A percentile compares a stretch with the other conserved stretches of the same genome.
Conservation (phyloP, 2,113 vertebrate species). For the Triplophysa siluroides region DNA sequence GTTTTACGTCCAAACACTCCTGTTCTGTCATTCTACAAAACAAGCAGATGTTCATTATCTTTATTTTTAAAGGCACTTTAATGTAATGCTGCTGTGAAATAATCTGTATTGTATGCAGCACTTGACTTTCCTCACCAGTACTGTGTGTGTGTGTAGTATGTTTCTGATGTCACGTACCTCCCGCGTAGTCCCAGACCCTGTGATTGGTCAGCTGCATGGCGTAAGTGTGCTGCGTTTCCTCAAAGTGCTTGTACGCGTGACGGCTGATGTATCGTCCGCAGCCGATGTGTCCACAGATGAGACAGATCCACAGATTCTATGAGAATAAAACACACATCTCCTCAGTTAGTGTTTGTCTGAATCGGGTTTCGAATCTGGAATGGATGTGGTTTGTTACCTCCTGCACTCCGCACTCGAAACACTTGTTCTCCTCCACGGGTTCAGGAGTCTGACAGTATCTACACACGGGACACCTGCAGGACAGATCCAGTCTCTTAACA, state of each 20-base stretch:
- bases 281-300: slow-evolving; percentile 97
- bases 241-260: slow-evolving; percentile 97
- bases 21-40: no score
- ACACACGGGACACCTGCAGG: slow-evolving; percentile 92
- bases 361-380: background rate
- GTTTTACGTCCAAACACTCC: no score
- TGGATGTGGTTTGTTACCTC: slow-evolving; percentile 78
- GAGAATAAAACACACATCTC: background rate
- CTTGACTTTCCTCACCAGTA: no score
- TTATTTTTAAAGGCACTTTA: no score
- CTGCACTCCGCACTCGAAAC: slow-evolving; percentile 97
- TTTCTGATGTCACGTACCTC: slow-evolving; percentile 75
- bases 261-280: slow-evolving; percentile 95
- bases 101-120: no score
- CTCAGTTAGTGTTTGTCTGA: background rate
- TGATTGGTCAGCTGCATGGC: slow-evolving; percentile 99
- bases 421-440: slow-evolving; percentile 97
- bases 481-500: slow-evolving; percentile 37
- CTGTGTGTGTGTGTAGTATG: no score
- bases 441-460: slow-evolving; percentile 97
- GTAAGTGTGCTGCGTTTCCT: slow-evolving; percentile 97
- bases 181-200: slow-evolving; percentile 97
- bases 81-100: no score
- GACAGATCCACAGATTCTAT: slow-evolving; percentile 97
- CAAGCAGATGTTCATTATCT: no score